These are phyloP conservation scores for Channa maculata DNA, from an alignment of 2,113 vertebrate genomes.

Conservation along the genomic window DNA sequence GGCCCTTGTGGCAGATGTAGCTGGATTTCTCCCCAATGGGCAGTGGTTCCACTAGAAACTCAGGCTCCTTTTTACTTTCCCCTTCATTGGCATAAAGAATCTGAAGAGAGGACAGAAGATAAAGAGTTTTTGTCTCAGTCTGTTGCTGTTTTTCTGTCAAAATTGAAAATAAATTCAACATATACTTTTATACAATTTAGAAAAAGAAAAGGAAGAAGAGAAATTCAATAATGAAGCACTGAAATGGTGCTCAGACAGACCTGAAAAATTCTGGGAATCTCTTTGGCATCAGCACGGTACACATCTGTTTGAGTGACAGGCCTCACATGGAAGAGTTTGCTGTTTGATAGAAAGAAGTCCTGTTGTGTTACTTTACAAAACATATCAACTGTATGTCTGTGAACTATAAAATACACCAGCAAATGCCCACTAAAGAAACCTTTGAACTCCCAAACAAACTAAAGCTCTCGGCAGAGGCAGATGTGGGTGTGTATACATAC, in stretches of 20 bases:
- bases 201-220: neutral
- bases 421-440: neutral
- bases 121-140: neutral
- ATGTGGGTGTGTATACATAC: slow-evolving; percentile 83
- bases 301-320: slow-evolving; percentile 98
- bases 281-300: slow-evolving; percentile 97
- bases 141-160: neutral
- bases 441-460: too few relatives aligned
- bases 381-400: neutral
- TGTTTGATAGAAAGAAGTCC: slow-evolving; percentile 59
- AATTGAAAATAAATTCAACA: too few relatives aligned
- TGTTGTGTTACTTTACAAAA: neutral
- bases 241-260: slow-evolving; percentile 66
- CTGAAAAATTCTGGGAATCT: slow-evolving; percentile 99
- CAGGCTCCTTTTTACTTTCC: slow-evolving; percentile 97
- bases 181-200: neutral
- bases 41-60: slow-evolving; percentile 90
- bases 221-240: neutral
- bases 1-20: slow-evolving; percentile 98
- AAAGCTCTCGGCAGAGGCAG: neutral
- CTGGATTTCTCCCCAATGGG: slow-evolving; percentile 96
- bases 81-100: slow-evolving; percentile 99
- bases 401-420: neutral
- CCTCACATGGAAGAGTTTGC: slow-evolving; percentile 98
- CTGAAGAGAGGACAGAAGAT: slow-evolving; percentile 63